Base-by-base conservation (phyloP, 1,140 invertebrate genomes). In the Rhagoletis pomonella region DNA sequence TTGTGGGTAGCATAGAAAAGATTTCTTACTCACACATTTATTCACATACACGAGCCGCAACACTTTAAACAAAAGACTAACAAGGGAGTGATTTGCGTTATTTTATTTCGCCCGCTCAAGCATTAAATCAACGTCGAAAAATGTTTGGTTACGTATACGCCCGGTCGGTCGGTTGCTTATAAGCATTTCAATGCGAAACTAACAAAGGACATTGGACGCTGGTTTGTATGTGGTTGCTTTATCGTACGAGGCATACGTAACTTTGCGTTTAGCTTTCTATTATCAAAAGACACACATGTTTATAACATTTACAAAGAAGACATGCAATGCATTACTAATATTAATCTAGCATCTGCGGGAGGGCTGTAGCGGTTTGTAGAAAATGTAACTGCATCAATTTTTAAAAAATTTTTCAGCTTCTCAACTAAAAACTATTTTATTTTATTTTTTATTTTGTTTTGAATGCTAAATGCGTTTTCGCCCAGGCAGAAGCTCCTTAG, bases 1-100 rank as follows among this genome's bases (percentile, higher is more conserved):
- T 67, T 67, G 39, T 67, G 64, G 9, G 64, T 4, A 4, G 64
- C 29, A 6, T 3, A 9, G 9, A 67, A 42, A 67, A 67, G n/a
- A 67, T 67, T 67, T 19, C 12, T 62, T 14, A n/a, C 67, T 29
- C 29, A 4, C 67, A 17, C 44, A 73, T 73, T 44, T 44, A 73
- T 73, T 73, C 67, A 39, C 42, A 47, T 17, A 73, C 42, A 73
- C 42, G 42, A 44, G 14, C 42, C 12, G 39, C 17, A 47, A 17
- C 67, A 73, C 4, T 73, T 10, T 14, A 47, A 73, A 73, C 39
- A 44, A 73, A 73, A 67, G 29, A 73, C 67, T 73, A 73, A 73
- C 39, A 73, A 73, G 67, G 39, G 42, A 44, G 67, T 44, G 67
- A 47, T 47, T 73, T 73, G 17, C 67, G 14, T 73, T 73, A 17